phyloP scores from a whole-genome alignment of 1,140 invertebrate genomes.

The Ylistrum balloti region DNA sequence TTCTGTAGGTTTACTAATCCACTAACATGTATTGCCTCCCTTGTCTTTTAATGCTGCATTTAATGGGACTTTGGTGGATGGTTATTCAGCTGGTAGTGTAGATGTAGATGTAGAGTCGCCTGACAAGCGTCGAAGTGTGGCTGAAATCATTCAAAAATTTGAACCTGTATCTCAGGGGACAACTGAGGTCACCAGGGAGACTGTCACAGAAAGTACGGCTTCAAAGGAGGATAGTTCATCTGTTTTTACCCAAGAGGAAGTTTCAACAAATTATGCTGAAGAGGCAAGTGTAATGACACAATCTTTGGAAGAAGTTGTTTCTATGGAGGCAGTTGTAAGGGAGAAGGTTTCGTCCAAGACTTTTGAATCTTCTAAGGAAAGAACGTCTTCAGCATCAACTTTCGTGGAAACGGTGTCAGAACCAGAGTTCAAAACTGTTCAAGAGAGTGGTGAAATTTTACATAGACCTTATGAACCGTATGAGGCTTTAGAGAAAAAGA shows the following conservation, averaged over 20 bases:
- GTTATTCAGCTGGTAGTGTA: conserved; percentile 1
- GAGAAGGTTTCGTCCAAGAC: neutral
- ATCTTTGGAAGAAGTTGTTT: conserved; percentile 16
- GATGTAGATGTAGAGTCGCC: conserved; percentile 31
- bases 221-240: conserved; percentile 38
- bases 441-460: conserved; percentile 38
- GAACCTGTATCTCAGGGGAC: neutral
- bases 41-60: conserved; percentile 62
- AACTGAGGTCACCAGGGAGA: neutral
- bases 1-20: conserved; percentile 59
- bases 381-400: conserved; percentile 33
- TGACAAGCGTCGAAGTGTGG: conserved; percentile 53
- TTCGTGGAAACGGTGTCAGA: neutral
- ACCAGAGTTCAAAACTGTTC: conserved; percentile 18
- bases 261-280: neutral
- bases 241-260: neutral
- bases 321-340: conserved; percentile 31
- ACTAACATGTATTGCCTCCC: conserved; percentile 47
- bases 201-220: neutral
- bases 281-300: conserved; percentile 3
- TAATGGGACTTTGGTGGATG: conserved; percentile 46
- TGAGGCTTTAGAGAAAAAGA: conserved; percentile 59
- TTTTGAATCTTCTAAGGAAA: conserved; percentile 25
- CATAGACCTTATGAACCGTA: neutral
- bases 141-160: conserved; percentile 54